Evolutionary conservation across 2,888 invertebrate species (phyloP).

Genomic region (Eupithecia centaureata): DNA sequence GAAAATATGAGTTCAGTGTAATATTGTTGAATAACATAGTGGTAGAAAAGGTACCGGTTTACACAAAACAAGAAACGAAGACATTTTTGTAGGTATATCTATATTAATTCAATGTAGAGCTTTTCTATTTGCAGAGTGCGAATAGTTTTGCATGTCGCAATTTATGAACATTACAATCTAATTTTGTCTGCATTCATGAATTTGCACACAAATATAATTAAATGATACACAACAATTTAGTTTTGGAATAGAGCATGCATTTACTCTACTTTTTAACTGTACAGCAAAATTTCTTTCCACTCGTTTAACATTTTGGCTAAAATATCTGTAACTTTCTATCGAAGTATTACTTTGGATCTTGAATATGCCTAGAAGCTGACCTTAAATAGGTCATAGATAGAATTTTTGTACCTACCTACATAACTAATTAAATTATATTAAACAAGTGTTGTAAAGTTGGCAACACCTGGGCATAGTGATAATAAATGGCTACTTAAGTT

Average conservation of each 20-base stretch:
- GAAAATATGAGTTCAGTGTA: conserved; percentile 61
- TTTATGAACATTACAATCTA: conserved; percentile 27
- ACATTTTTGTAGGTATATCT: not conserved
- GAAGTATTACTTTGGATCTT: not conserved
- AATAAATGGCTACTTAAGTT: not conserved
- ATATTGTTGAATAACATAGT: conserved; percentile 51
- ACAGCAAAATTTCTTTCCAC: not conserved
- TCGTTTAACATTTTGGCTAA: not conserved
- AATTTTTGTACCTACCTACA: not conserved
- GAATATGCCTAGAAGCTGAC: not conserved
- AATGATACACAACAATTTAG: not conserved
- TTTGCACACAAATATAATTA: not conserved
- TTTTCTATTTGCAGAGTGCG: conserved; percentile 46
- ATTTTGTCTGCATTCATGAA: conserved; percentile 19
- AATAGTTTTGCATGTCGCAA: conserved; percentile 23
- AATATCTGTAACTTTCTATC: not conserved
- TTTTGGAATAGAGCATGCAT: not conserved
- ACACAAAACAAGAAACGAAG: conserved; percentile 50
- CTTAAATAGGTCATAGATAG: not conserved
- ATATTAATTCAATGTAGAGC: conserved; percentile 49
- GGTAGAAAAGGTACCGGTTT: conserved; percentile 63
- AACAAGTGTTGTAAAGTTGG: not conserved
- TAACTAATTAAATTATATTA: not conserved
- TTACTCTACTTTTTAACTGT: not conserved
- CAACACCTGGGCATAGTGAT: not conserved